Conservation (phyloP, 2,113 vertebrate species). For the Corvus cornix region DNA sequence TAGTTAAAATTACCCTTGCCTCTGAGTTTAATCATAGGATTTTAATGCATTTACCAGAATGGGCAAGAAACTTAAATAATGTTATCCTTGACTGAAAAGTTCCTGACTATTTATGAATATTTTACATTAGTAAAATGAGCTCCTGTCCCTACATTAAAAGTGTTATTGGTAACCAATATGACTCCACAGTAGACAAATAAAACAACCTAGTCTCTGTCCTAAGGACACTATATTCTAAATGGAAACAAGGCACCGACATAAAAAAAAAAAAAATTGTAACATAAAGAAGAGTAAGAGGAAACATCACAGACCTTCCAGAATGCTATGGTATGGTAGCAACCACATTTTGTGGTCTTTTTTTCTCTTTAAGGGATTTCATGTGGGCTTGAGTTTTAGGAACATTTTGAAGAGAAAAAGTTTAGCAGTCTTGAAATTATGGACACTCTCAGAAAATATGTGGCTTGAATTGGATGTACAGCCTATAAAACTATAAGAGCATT, state of each 20-base stretch:
- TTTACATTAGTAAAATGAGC: not conserved
- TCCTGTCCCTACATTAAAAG: not conserved
- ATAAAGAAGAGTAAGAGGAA: not conserved
- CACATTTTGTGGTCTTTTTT: no score
- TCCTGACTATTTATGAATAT: not conserved
- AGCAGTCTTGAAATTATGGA: not conserved
- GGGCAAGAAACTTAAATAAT: not conserved
- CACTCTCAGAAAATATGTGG: not conserved
- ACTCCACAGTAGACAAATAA: not conserved
- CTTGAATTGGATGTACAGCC: not conserved
- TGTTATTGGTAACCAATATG: not conserved
- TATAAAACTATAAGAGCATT: not conserved
- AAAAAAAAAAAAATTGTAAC: not conserved
- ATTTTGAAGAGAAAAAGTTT: not conserved
- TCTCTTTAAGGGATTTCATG: not conserved
- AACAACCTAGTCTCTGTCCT: not conserved
- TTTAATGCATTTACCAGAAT: not conserved
- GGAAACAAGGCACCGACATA: not conserved
- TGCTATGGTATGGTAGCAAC: not conserved
- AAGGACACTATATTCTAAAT: not conserved
- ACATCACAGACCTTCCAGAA: not conserved
- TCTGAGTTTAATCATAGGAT: slow-evolving; percentile 6
- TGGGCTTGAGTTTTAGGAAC: not conserved
- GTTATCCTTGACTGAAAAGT: not conserved
- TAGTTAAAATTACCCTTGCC: not conserved